Percentiles rank a stretch among this genome's conserved stretches.
Conservation (phyloP, 2,888 invertebrate genomes). For the Drosophila nigricruria region DNA sequence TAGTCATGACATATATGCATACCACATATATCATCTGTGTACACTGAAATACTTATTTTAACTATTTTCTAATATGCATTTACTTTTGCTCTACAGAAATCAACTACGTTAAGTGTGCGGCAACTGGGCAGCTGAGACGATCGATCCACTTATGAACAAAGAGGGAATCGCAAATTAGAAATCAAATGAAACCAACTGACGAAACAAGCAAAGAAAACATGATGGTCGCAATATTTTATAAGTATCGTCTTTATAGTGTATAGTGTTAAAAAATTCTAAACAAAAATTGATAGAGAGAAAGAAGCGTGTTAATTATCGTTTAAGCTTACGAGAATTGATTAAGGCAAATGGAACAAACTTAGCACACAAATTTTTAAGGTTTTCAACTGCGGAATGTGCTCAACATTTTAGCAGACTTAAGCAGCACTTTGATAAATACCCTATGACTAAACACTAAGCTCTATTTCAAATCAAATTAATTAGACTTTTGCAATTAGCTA, state of each 20-base stretch:
- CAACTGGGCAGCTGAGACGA: conserved; percentile 29
- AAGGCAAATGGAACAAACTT: conserved; percentile 74
- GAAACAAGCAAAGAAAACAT: conserved; percentile 64
- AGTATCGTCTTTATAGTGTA: conserved; percentile 80
- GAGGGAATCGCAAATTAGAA: conserved; percentile 45
- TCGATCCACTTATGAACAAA: conserved; percentile 45
- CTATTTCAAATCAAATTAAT: conserved; percentile 59
- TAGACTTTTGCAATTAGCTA: conserved; percentile 58
- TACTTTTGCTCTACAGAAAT: conserved; percentile 69
- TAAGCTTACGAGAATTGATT: conserved; percentile 67
- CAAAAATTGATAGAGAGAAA: conserved; percentile 24
- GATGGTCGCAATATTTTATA: conserved; percentile 81
- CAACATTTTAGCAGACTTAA: conserved; percentile 53
- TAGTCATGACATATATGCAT: conserved; percentile 25
- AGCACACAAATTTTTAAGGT: conserved; percentile 75
- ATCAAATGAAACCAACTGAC: conserved; percentile 60
- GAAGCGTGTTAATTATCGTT: conserved; percentile 73
- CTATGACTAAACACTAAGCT: conserved; percentile 59
- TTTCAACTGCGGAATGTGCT: conserved; percentile 62
- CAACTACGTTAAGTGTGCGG: conserved; percentile 80
- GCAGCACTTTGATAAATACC: conserved; percentile 54
- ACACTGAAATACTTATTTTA: not conserved
- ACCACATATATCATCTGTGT: conserved; percentile 8
- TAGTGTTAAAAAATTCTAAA: conserved; percentile 76
- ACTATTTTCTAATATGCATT: conserved; percentile 16